Evolutionary conservation across 1,140 invertebrate species (phyloP).

Genomic region (Heliothis virescens): DNA sequence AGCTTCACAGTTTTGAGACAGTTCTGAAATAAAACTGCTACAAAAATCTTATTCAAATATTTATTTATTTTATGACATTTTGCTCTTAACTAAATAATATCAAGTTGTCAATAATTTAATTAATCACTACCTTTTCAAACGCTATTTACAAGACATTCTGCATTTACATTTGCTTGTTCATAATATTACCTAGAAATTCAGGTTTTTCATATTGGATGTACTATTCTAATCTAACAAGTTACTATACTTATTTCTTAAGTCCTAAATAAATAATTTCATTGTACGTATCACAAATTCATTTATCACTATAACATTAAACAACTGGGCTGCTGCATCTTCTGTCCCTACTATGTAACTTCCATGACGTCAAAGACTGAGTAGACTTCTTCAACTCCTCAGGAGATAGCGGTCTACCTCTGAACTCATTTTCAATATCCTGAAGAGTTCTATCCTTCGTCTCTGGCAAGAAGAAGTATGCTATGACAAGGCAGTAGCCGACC

Average conservation of each 20-base stretch:
- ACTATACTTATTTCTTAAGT: neutral
- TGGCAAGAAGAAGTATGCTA: slow-evolving; percentile 64
- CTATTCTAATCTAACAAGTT: slow-evolving; percentile 12
- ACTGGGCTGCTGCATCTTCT: slow-evolving; percentile 73
- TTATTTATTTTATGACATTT: slow-evolving; percentile 2
- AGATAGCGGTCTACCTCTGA: slow-evolving; percentile 62
- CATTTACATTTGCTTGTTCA: neutral
- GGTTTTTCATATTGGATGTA: neutral
- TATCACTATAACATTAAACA: slow-evolving; percentile 52
- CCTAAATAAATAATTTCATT: neutral
- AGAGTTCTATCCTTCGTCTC: slow-evolving; percentile 73
- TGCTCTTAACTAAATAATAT: slow-evolving; percentile 21
- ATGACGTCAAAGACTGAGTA: slow-evolving; percentile 66
- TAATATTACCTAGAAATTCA: neutral
- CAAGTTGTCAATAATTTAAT: slow-evolving; percentile 27
- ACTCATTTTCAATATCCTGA: slow-evolving; percentile 73
- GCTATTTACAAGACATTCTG: slow-evolving; percentile 17
- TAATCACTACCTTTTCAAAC: slow-evolving; percentile 16
- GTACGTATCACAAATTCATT: neutral
- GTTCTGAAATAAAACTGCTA: neutral
- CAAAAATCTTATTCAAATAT: neutral
- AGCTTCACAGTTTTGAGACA: no score
- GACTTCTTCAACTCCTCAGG: slow-evolving; percentile 68
- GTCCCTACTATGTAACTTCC: slow-evolving; percentile 65
- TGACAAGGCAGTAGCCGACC: slow-evolving; percentile 59